Evolutionary conservation across 2,888 invertebrate species (phyloP), one percentile per base, ranked within the genome.

Genomic region (Polydrusus pterygomalis): DNA sequence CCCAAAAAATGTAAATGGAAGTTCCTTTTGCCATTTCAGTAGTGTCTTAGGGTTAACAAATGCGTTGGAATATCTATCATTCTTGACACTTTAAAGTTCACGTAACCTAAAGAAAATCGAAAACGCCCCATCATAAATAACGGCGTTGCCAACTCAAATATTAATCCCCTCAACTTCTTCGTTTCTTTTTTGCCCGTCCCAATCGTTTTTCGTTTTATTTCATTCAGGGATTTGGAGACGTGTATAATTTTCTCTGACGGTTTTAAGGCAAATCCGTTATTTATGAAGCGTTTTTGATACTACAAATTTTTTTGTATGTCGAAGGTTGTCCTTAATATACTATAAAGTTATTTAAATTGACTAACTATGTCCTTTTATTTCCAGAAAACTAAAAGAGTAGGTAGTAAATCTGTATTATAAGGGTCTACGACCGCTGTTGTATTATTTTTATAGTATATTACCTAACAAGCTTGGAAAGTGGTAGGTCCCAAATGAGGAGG

Each of bases 101-200:
- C 43, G 38, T 25, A 63, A 74, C 74, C 60, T 68, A 60, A 34
- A 51, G 64, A 70, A 75, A 70, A 70, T 67, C 70, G 70, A 67
- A 75, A 75, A 70, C 54, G 49, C 65, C 51, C 64, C 43, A 43
- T 51, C 64, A 75, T 75, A 75, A 75, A 75, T 75, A 70, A 75
- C 75, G 58, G 64, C 30, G 69, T 64, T 70, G 69, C 58, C 70
- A 63, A 74, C 74, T 54, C 56, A 64, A 56, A 70, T 70, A 70
- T 70, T 70, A 51, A 54, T 56, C 51, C 60, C 74, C 64, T 64
- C 47, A 47, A 64, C 34, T 70, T 74, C 54, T 30, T 30, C 40
- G 60, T 54, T 43, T 51, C 34, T 17, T 38, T 43, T 65, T 18
- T 40, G n/a, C 40, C 17, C 17, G 9, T 65, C 45, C 58, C 54